Evolutionary conservation across 1,140 invertebrate species (phyloP).

Genomic region (Penaeus indicus): DNA sequence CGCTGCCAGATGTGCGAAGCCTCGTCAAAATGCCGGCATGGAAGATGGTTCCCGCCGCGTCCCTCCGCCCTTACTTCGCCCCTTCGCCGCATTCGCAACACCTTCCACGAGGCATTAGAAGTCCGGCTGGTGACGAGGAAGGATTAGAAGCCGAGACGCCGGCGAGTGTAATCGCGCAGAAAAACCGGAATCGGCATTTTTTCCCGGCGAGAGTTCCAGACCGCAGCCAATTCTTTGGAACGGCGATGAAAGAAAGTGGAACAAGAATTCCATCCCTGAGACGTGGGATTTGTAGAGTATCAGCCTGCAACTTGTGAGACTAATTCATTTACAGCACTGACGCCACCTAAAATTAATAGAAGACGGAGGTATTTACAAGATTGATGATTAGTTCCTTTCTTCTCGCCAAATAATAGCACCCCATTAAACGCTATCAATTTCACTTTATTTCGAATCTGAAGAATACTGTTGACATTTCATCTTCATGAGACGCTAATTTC

Average conservation of each 20-base stretch:
- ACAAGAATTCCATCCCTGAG: constrained; percentile 36
- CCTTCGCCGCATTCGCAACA: not conserved
- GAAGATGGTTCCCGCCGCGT: too few relatives aligned
- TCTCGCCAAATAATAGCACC: too few relatives aligned
- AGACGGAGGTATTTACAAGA: constrained; percentile 24
- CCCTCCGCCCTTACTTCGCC: not conserved
- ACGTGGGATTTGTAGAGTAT: constrained; percentile 55
- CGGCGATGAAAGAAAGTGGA: constrained; percentile 54
- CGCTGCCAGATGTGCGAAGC: constrained; percentile 29
- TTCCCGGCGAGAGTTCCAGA: not conserved
- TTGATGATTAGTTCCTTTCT: constrained; percentile 30
- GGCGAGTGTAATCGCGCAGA: not conserved
- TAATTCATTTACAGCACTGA: constrained; percentile 59
- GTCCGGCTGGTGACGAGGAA: too few relatives aligned
- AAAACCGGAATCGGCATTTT: constrained; percentile 35
- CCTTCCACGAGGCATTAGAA: not conserved
- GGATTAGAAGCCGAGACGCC: not conserved
- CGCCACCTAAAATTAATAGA: constrained; percentile 54
- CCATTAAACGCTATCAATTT: too few relatives aligned
- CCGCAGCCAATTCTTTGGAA: constrained; percentile 51
- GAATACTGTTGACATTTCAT: too few relatives aligned
- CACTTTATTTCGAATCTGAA: too few relatives aligned
- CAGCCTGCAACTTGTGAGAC: constrained; percentile 61
- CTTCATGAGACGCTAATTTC: too few relatives aligned
- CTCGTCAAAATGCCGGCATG: not conserved